phyloP scores from a whole-genome alignment of 2,113 vertebrate species.

The Pygoscelis antarcticus region DNA sequence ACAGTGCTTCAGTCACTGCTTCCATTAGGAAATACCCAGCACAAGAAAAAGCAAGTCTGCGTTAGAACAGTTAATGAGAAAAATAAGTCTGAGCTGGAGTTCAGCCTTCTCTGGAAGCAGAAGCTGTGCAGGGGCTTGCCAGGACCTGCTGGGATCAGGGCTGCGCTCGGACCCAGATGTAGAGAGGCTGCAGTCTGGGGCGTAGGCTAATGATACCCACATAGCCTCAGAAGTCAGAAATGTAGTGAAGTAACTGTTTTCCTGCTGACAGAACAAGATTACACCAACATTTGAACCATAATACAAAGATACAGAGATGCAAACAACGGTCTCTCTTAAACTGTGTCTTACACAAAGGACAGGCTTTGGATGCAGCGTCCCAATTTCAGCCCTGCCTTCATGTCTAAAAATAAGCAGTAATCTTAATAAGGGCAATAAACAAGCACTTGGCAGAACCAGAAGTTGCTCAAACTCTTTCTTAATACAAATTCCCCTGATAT shows the following conservation, averaged over 20 bases:
- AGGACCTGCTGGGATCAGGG: background rate
- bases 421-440: background rate
- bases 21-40: background rate
- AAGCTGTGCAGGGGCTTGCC: background rate
- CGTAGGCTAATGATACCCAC: background rate
- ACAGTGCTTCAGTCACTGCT: constrained; percentile 4
- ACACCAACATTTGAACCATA: background rate
- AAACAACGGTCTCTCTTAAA: background rate
- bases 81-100: constrained; percentile 41
- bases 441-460: background rate
- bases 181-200: constrained; percentile 4
- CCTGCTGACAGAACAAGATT: background rate
- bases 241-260: background rate
- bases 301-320: background rate
- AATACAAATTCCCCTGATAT: background rate
- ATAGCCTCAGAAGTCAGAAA: constrained; percentile 6
- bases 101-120: constrained; percentile 7
- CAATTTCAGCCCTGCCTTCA: background rate
- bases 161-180: background rate
- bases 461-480: constrained; percentile 2
- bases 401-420: constrained; percentile 17
- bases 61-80: constrained; percentile 55
- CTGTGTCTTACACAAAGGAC: background rate
- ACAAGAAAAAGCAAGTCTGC: background rate
- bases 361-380: background rate